These are phyloP conservation scores for Aphaenogaster ashmeadi DNA, from an alignment of 1,140 invertebrate species.

Conservation along the genomic window DNA sequence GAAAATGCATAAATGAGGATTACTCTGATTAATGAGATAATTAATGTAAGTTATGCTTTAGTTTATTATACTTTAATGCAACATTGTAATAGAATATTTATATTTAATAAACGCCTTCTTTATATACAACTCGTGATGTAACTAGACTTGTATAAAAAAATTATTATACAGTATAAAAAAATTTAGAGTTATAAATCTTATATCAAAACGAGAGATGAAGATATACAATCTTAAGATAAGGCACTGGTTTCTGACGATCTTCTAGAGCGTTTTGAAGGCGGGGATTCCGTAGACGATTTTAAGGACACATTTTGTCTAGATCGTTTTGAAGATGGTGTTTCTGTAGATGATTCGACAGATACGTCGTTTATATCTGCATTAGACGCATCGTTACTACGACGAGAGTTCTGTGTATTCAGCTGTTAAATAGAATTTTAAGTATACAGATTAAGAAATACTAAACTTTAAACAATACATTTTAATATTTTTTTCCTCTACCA, in stretches of 20 bases:
- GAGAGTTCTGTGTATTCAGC: constrained; percentile 49
- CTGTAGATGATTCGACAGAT: not conserved
- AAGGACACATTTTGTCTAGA: not conserved
- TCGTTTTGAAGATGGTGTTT: not conserved
- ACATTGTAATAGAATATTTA: constrained; percentile 32
- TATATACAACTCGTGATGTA: not conserved
- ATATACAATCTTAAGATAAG: not conserved
- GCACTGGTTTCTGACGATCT: not conserved
- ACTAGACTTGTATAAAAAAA: not conserved
- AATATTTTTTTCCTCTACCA: constrained; percentile 73
- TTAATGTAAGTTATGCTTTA: not conserved
- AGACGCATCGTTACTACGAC: not conserved
- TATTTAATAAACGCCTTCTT: constrained; percentile 43
- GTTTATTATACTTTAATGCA: constrained; percentile 1
- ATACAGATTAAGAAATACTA: constrained; percentile 16
- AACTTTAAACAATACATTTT: not conserved
- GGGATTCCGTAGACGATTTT: not conserved
- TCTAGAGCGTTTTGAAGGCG: constrained; percentile 7
- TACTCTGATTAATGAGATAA: constrained; percentile 1
- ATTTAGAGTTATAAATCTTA: not conserved
- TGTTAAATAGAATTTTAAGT: constrained; percentile 25
- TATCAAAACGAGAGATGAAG: not conserved
- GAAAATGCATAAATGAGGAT: not conserved
- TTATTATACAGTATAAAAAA: not conserved
- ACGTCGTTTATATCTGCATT: constrained; percentile 7